Base-by-base conservation (phyloP, 2,113 vertebrate species). In the Colistium nudipinnis region DNA sequence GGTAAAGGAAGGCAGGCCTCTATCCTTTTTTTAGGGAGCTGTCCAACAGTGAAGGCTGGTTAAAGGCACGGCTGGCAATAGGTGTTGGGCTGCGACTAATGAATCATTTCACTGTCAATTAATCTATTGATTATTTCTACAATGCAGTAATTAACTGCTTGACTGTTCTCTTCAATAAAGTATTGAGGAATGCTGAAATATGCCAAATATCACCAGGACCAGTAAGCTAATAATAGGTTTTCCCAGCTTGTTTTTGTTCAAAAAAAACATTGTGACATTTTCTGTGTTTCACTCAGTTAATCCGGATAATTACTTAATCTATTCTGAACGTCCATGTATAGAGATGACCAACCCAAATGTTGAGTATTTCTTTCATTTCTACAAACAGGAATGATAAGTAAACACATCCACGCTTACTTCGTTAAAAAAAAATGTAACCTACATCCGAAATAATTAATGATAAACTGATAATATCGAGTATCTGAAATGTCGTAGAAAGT, bases 401-500 rank as follows among this genome's bases (percentile, higher is more conserved):
- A 35, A 55, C 51, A 53, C 14, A 67, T 10, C n/a, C 7, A 8
- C 5, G 27, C 7, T 24, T 49, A 35, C 76, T 57, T 76, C 24
- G n/a, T n/a, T n/a, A n/a, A n/a, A n/a, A 51, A 56, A 55, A 59
- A 41, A 59, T 49, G 53, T 11, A 56, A 36, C 41, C 13, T 51
- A 43, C 62, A 35, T 73, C 54, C n/a, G 38, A 35, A 62, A 12
- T 10, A 62, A n/a, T 53, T 56, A 24, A 17, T 0, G 16, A 28
- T n/a, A 51, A 65, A 62, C 41, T 76, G 57, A 24, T 33, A 51
- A 31, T 53, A 33, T 49, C 30, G 57, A 48, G 27, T 30, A 51
- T 41, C 47, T 61, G 41, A 73, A 49, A 48, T 48, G 57, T 74
- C 28, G 54, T 41, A 12, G 43, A 81, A 73, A 67, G 48, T 14